These are phyloP conservation scores for Dasypus novemcinctus DNA, from an alignment of 2,113 vertebrate species.

Conservation along the genomic window DNA sequence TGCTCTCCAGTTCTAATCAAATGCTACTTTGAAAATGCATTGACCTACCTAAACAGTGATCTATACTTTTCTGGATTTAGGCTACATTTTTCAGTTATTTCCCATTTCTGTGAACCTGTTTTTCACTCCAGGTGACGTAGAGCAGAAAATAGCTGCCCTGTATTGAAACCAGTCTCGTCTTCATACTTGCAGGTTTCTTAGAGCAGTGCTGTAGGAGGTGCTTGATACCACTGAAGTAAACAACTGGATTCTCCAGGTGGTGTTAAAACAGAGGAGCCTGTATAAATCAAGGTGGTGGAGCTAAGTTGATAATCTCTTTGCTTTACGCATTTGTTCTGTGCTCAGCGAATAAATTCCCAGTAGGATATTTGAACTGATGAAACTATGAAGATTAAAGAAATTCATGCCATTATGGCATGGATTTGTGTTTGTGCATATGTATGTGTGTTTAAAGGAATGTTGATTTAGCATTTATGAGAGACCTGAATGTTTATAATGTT, in stretches of 20 bases:
- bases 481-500: slow-evolving; percentile 63
- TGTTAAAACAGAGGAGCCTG: slow-evolving; percentile 52
- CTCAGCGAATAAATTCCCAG: slow-evolving; percentile 58
- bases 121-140: background rate
- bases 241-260: slow-evolving; percentile 16
- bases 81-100: slow-evolving; percentile 41
- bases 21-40: slow-evolving; percentile 29
- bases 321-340: background rate
- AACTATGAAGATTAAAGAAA: slow-evolving; percentile 46
- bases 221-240: slow-evolving; percentile 29
- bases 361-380: slow-evolving; percentile 31
- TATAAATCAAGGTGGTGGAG: slow-evolving; percentile 35
- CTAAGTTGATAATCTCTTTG: slow-evolving; percentile 36
- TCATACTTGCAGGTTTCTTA: slow-evolving; percentile 17
- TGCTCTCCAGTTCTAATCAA: background rate
- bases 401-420: background rate
- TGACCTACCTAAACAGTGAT: background rate
- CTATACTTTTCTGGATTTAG: background rate
- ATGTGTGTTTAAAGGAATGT: slow-evolving; percentile 41
- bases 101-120: background rate
- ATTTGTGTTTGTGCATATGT: background rate
- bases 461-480: slow-evolving; percentile 63
- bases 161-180: background rate
- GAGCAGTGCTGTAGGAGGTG: background rate
- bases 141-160: background rate